Evolutionary conservation across 2,797 vertebrate species (phyloP), one percentile per base, ranked within the genome.

Genomic region (Octomys mimax): DNA sequence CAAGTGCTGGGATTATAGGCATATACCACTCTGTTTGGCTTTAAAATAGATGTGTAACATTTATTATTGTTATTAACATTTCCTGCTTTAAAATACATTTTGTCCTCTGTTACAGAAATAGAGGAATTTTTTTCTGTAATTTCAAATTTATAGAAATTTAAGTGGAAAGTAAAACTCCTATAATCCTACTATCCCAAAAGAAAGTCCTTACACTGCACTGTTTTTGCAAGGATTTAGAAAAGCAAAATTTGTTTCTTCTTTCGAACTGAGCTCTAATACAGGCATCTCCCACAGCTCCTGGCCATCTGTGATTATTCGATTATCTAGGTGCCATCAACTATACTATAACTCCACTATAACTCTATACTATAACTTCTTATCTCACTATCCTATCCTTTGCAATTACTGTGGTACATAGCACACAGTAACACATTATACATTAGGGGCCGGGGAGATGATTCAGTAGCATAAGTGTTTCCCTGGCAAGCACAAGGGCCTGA

Each of bases 181-280:
- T 78, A 77, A 71, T 88, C 16, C 19, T 78, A 21, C 7, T 12
- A 22, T 46, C 61, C 46, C 26, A 85, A 57, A 73, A 83, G 54
- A 92, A 95, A 90, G 75, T 0, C 22, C 16, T 33, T 52, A 59
- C 0, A 21, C 8, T 31, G 62, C 19, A 28, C 75, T 85, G 54
- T 83, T 80, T 96, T 93, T 93, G 31, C 19, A 77, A 90, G 77
- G 21, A 87, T 91, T 46, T 95, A 49, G 84, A 90, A 90, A 92
- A 87, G 46, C 36, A 94, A 54, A 82, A 28, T 87, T 59, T 79
- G 13, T 90, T 42, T 8, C 49, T 93, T 71, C 0, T 2, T 62
- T 94, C 13, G 7, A n/a, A 77, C 39, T 73, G 59, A 61, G 22
- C 59, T 61, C 22, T 61, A 24, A 24, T 26, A 24, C 59, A 26